Evolutionary conservation across 2,113 vertebrate genomes (phyloP).

Genomic region (Vidua macroura): DNA sequence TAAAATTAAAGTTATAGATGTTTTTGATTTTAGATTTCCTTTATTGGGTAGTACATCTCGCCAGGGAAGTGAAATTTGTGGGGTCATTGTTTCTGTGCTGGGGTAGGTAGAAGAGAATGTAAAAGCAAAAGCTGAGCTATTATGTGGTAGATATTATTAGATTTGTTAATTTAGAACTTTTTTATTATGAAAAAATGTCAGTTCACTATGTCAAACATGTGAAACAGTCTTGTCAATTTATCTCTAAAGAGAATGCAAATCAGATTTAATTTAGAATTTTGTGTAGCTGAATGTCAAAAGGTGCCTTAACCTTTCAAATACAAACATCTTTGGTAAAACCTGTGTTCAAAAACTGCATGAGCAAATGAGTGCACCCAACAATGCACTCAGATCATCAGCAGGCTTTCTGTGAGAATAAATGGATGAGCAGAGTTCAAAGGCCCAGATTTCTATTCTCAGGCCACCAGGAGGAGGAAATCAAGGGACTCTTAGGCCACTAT

Average conservation of each 20-base stretch:
- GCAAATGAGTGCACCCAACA: not conserved
- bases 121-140: not conserved
- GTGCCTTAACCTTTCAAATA: not conserved
- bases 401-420: not conserved
- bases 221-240: not conserved
- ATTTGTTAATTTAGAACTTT: not conserved
- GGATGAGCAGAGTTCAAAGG: not conserved
- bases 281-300: not conserved
- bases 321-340: not conserved
- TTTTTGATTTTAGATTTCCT: not conserved
- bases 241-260: not conserved
- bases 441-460: not conserved
- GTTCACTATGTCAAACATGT: not conserved
- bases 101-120: not conserved
- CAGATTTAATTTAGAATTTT: not conserved
- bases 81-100: not conserved
- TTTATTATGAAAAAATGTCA: not conserved
- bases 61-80: not conserved
- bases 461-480: not conserved
- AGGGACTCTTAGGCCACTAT: not conserved
- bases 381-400: not conserved
- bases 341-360: not conserved
- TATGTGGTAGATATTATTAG: not conserved
- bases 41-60: not conserved
- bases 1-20: no score